Base-by-base conservation (phyloP, 2,113 vertebrate species). In the Halichoerus grypus region DNA sequence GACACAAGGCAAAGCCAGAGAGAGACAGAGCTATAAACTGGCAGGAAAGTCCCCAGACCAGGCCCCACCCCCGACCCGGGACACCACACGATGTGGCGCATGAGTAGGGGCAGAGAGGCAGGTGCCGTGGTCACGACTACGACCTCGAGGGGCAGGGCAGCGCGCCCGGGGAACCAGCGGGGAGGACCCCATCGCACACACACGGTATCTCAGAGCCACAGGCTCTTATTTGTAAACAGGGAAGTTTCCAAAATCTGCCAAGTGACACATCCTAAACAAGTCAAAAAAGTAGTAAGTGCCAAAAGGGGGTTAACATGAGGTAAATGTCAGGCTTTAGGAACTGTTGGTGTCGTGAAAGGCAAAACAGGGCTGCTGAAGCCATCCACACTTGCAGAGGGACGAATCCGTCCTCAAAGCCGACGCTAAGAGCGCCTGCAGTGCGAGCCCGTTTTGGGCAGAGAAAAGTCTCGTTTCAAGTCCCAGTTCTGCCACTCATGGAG, bases 1-100 rank as follows among this genome's bases (percentile, higher is more conserved):
- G 93, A 98, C 97, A 82, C n/a, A 94, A 94, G n/a, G 26, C 95
- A 79, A 97, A 77, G 2, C 2, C 79, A 84, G 83, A 28, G 2
- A 22, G 84, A 22, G 84, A 89, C 63, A 65, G 19, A 94, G 86
- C 93, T 97, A 7, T 12, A 77, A 82, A 55, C 26, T 2, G 39
- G 5, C 8, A 39, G 46, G 13, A 7, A 16, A 55, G 53, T 21
- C 14, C 57, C 53, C 0, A 8, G 33, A 15, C 24, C 1, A 36
- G 57, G 59, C 28, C 36, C 42, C 57, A 7, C 3, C 59, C 81
- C 36, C 4, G 46, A 39, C 61, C 61, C 3, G 1, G 14, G 28
- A 87, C 7, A 82, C n/a, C 28, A 22, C 10, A n/a, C 1, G 31
- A 0, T 13, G 10, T 5, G 6, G 33, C 14, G 22, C 31, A 22